Evolutionary conservation across 2,888 invertebrate species (phyloP).

Genomic region (Bombylius discolor): DNA sequence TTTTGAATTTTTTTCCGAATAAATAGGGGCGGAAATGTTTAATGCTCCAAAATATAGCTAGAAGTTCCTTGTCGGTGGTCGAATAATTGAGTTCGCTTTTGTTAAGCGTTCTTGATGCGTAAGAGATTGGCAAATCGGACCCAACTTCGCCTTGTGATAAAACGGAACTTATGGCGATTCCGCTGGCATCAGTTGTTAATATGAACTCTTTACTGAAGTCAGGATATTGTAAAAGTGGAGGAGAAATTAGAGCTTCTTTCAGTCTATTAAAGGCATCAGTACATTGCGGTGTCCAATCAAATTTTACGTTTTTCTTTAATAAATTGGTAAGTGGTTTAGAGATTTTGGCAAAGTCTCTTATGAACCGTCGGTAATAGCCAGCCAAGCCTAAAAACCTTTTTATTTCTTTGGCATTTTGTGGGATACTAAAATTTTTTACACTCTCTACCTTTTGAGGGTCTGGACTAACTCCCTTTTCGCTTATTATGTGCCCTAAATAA

Average conservation of each 20-base stretch:
- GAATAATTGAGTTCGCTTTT: constrained; percentile 16
- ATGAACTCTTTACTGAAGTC: constrained; percentile 22
- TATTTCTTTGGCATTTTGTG: constrained; percentile 15
- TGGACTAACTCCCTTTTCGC: constrained; percentile 16
- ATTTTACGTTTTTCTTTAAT: background rate
- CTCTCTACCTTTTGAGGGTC: constrained; percentile 1
- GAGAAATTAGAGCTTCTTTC: constrained; percentile 7
- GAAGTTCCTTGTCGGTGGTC: constrained; percentile 18
- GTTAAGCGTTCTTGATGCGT: constrained; percentile 17
- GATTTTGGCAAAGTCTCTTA: constrained; percentile 7
- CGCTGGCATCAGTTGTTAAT: constrained; percentile 20
- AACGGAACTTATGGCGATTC: constrained; percentile 17
- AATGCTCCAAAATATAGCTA: background rate
- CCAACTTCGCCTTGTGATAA: constrained; percentile 14
- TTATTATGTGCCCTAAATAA: constrained; percentile 20
- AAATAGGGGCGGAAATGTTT: background rate
- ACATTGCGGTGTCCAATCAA: constrained; percentile 2
- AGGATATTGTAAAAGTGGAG: constrained; percentile 25
- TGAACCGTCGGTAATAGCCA: constrained; percentile 13
- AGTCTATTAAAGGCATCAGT: constrained; percentile 1
- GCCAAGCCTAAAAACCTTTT: constrained; percentile 18
- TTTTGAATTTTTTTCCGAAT: background rate
- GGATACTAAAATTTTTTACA: constrained; percentile 6
- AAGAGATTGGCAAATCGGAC: constrained; percentile 17
- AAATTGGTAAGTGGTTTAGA: constrained; percentile 1